These are phyloP conservation scores for Palythoa grandiflora DNA, from an alignment of 92 coral and sea anemone genomes.

Conservation along the genomic window DNA sequence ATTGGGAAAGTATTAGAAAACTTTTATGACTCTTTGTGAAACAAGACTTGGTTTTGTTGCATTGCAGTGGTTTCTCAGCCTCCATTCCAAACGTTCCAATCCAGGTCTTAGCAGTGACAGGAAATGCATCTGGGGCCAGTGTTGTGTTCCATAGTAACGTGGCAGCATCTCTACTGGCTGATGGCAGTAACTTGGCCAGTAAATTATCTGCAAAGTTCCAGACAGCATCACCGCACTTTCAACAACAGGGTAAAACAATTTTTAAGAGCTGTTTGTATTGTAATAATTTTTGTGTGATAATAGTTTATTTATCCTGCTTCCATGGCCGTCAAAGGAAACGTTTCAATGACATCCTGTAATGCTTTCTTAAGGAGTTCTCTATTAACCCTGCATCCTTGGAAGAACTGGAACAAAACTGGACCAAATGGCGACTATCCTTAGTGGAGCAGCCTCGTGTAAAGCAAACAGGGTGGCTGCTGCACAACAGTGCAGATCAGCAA, in stretches of 20 bases:
- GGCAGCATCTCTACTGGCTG: constrained; percentile 93
- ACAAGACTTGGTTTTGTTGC: not conserved
- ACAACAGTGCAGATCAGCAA: no score
- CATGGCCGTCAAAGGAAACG: no score
- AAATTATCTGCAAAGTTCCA: constrained; percentile 98
- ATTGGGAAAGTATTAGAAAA: no score
- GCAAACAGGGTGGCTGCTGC: no score
- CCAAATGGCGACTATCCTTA: no score
- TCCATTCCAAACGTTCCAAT: constrained; percentile 96
- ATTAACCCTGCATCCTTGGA: no score
- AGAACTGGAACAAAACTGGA: no score
- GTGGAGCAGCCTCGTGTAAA: no score
- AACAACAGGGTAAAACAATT: constrained; percentile 81
- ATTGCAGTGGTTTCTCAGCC: constrained; percentile 90
- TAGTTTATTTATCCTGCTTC: not conserved
- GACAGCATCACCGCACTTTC: constrained; percentile 91
- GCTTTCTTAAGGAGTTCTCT: no score
- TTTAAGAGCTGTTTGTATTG: not conserved
- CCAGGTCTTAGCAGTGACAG: constrained; percentile 97
- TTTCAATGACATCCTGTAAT: no score
- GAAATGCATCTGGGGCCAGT: constrained; percentile 98
- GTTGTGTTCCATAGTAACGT: constrained; percentile 98
- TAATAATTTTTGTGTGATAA: not conserved
- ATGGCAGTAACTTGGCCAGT: constrained; percentile 98
- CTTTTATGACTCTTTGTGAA: not conserved